Evolutionary conservation across 2,113 vertebrate genomes (phyloP).

Genomic region (Amphiprion percula): DNA sequence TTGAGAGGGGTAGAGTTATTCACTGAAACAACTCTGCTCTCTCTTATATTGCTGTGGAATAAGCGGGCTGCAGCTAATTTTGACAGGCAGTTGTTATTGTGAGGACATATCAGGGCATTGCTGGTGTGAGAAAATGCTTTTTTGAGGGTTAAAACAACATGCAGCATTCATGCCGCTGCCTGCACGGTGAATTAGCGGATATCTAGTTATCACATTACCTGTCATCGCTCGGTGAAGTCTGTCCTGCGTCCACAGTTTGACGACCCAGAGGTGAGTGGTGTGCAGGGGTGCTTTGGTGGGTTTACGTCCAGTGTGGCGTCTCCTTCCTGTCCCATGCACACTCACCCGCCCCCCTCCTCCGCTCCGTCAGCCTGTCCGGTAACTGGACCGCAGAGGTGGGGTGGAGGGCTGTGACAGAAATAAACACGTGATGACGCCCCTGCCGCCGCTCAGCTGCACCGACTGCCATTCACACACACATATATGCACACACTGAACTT

Average conservation of each 20-base stretch:
- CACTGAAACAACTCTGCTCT: background rate
- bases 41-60: conserved; percentile 15
- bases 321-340: conserved; percentile 26
- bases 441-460: conserved; percentile 68
- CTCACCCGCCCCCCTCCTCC: conserved; percentile 24
- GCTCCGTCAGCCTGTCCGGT: conserved; percentile 61
- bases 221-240: conserved; percentile 1
- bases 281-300: background rate
- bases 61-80: background rate
- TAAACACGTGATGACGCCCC: conserved; percentile 82
- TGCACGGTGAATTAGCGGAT: background rate
- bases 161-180: background rate
- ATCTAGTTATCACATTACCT: conserved; percentile 19
- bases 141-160: too few species aligned
- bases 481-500: background rate
- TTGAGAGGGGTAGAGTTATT: conserved; percentile 8
- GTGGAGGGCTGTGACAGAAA: conserved; percentile 84
- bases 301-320: conserved; percentile 19
- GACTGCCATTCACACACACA: conserved; percentile 59
- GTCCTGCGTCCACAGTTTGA: conserved; percentile 18
- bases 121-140: background rate
- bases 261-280: conserved; percentile 7
- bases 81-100: background rate
- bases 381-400: conserved; percentile 81
- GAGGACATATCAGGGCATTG: background rate